These are phyloP conservation scores for Orius insidiosus DNA, from an alignment of 1,140 invertebrate genomes.

Conservation along the genomic window DNA sequence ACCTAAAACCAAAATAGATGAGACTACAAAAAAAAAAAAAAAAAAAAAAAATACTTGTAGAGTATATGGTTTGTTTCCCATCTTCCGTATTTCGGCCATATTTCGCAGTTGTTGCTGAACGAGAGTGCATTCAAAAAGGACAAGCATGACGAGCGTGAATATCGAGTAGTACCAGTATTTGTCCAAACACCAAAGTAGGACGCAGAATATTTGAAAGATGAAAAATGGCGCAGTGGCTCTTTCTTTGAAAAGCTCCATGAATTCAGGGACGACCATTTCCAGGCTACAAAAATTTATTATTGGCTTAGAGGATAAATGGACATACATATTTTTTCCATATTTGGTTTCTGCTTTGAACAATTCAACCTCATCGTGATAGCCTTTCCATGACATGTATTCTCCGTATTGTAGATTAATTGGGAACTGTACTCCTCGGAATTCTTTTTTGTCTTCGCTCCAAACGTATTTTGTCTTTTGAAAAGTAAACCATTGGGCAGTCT, in stretches of 20 bases:
- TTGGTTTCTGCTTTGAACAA: constrained; percentile 51
- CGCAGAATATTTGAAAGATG: constrained; percentile 90
- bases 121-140: constrained; percentile 94
- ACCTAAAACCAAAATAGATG: constrained; percentile 36
- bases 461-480: constrained; percentile 96
- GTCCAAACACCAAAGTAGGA: constrained; percentile 94
- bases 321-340: constrained; percentile 81
- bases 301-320: constrained; percentile 2
- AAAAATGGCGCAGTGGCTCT: constrained; percentile 98
- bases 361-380: constrained; percentile 66
- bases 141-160: constrained; percentile 93
- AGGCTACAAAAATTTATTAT: constrained; percentile 36
- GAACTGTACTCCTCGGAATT: constrained; percentile 65
- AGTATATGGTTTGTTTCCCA: constrained; percentile 94
- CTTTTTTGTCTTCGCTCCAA: constrained; percentile 63
- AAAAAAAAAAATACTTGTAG: constrained; percentile 50
- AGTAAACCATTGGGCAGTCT: constrained; percentile 48
- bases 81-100: constrained; percentile 99
- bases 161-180: constrained; percentile 97
- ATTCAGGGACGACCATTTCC: constrained; percentile 86
- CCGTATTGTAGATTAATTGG: constrained; percentile 52
- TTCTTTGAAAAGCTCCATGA: constrained; percentile 91
- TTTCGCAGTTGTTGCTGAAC: constrained; percentile 96
- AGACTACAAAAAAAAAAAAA: not conserved
- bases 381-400: constrained; percentile 72